These are phyloP conservation scores for Eumacrocentrus americanus DNA, from an alignment of 2,888 invertebrate species.

Conservation along the genomic window DNA sequence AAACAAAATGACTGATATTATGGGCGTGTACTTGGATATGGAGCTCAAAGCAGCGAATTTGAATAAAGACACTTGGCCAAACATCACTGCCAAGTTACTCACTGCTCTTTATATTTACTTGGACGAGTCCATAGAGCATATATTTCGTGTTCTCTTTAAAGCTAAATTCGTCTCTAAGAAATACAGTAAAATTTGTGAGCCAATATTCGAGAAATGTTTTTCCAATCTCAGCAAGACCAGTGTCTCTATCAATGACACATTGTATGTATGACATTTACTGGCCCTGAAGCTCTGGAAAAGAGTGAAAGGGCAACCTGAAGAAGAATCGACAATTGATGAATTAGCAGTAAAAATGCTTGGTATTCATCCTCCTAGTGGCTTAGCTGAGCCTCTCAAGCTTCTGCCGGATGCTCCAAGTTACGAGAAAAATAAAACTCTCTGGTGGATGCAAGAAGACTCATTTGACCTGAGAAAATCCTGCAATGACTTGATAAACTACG, in stretches of 20 bases:
- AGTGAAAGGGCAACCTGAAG: constrained; percentile 42
- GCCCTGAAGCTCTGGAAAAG: constrained; percentile 53
- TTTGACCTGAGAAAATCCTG: constrained; percentile 46
- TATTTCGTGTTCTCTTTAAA: constrained; percentile 52
- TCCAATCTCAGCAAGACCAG: constrained; percentile 33
- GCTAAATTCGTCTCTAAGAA: constrained; percentile 44
- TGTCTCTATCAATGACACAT: constrained; percentile 40
- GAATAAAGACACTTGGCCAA: constrained; percentile 34
- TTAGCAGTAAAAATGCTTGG: constrained; percentile 48
- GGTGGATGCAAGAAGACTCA: constrained; percentile 47
- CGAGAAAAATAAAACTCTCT: constrained; percentile 43
- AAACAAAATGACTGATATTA: constrained; percentile 58
- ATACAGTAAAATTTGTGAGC: constrained; percentile 47
- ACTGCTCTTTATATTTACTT: constrained; percentile 52
- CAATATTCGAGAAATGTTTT: constrained; percentile 52
- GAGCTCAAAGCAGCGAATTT: constrained; percentile 53
- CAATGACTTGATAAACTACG: constrained; percentile 43
- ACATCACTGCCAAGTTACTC: constrained; percentile 46
- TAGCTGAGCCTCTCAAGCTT: constrained; percentile 36
- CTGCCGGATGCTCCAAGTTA: constrained; percentile 28
- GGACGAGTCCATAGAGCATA: constrained; percentile 54
- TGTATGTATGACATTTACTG: constrained; percentile 52
- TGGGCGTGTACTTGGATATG: constrained; percentile 58
- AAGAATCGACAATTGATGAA: constrained; percentile 44
- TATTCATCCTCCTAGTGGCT: constrained; percentile 36